Evolutionary conservation across 1,140 invertebrate species (phyloP).

Genomic region (Drosophila eugracilis): DNA sequence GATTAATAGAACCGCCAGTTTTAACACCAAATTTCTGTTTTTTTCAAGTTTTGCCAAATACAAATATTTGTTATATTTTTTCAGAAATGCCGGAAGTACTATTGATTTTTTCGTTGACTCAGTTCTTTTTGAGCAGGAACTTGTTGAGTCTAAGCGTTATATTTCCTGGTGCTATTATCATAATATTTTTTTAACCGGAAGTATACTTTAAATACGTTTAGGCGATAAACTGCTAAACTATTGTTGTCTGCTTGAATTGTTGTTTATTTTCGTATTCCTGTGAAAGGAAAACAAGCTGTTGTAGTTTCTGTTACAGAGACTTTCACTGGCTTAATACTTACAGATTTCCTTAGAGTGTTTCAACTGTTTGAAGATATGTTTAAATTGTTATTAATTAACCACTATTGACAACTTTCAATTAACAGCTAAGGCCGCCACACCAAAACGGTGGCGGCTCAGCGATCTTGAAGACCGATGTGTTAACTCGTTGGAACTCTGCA

Average conservation of each 20-base stretch:
- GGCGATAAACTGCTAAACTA: neutral
- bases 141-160: neutral
- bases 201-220: neutral
- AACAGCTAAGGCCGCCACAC: constrained; percentile 50
- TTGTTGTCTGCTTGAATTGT: neutral
- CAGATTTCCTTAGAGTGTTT: neutral
- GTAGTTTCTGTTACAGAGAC: neutral
- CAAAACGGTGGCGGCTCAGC: constrained; percentile 49
- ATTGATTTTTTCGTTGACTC: neutral
- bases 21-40: neutral
- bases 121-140: too few species aligned
- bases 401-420: constrained; percentile 31
- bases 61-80: neutral
- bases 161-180: neutral
- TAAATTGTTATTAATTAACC: constrained; percentile 17
- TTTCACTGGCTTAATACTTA: constrained; percentile 11
- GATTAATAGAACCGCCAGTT: too few species aligned
- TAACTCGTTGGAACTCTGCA: constrained; percentile 39
- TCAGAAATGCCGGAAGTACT: neutral
- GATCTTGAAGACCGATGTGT: constrained; percentile 17
- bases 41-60: neutral
- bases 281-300: neutral
- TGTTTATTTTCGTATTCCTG: constrained; percentile 7
- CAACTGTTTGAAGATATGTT: neutral
- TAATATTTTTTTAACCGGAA: neutral